Conservation (phyloP, 2,113 vertebrate species). For the Anser cygnoides region DNA sequence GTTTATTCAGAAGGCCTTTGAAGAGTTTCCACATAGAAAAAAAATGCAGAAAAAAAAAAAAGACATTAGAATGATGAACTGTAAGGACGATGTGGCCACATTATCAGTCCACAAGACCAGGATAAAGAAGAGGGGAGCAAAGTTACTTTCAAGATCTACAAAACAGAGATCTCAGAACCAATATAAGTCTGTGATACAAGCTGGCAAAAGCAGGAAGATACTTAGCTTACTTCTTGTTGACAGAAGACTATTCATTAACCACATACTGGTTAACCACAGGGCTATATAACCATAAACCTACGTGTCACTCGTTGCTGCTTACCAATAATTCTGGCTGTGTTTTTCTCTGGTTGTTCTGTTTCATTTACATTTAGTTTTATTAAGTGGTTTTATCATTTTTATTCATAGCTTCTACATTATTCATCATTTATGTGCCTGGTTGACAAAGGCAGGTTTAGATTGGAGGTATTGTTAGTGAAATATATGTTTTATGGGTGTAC, state of each 20-base stretch:
- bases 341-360: background rate
- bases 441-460: background rate
- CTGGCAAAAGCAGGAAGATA: conserved; percentile 14
- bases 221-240: conserved; percentile 15
- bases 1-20: background rate
- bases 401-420: background rate
- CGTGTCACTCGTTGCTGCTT: background rate
- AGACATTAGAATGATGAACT: background rate
- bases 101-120: background rate
- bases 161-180: background rate
- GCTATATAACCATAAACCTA: conserved; percentile 2
- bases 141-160: background rate
- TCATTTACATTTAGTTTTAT: background rate
- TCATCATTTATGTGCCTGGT: background rate
- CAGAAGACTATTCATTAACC: conserved; percentile 23
- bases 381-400: background rate
- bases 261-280: conserved; percentile 62
- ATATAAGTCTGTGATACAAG: background rate
- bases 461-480: background rate
- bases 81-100: background rate
- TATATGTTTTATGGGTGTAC: background rate
- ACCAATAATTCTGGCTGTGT: background rate
- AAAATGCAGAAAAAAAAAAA: background rate
- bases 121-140: background rate
- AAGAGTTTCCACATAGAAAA: background rate